Evolutionary conservation across 1,140 invertebrate genomes (phyloP), one percentile per base, ranked within the genome.

Genomic region (Pteromalus puparum): DNA sequence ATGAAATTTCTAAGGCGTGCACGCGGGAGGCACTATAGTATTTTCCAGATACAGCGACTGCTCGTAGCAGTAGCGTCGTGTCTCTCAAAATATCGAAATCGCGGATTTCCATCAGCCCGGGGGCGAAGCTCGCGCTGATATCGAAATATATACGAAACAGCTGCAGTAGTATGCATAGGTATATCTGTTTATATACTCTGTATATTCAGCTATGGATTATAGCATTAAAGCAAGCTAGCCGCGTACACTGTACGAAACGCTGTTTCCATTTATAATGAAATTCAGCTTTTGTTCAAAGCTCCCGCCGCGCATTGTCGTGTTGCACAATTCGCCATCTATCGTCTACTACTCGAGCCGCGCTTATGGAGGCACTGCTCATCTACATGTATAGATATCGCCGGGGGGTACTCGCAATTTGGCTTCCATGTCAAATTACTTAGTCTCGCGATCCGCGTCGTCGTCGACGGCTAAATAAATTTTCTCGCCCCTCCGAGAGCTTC

Each of bases 401-500:
- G 82, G 85, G 82, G 84, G 85, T 79, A 82, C 12, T 83, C 84
- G 85, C 87, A 88, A 89, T 89, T 85, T 86, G 88, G 87, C 87
- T 89, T 87, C 86, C 89, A 87, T 88, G 86, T 90, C 89, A 86
- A 89, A 89, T 89, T 89, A 90, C 89, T 89, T 88, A 89, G 87
- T 88, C 83, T 83, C 87, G 84, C 85, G 86, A 86, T 79, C 79
- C 79, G 81, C 84, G 72, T 75, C 67, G 81, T 82, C 86, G 82
- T 82, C 83, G 38, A 84, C 15, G 84, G 85, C 86, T 89, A 87
- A 87, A 88, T 88, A 87, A 87, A 86, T 88, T 89, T 70, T 87
- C 86, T 86, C 38, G 6, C 28, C 85, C 79, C 85, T 70, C 38
- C 74, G 82, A 82, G 81, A 84, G 68, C 48, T 48, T 34, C 61